Evolutionary conservation across 1,140 invertebrate species (phyloP).

Genomic region (Psix sp.): DNA sequence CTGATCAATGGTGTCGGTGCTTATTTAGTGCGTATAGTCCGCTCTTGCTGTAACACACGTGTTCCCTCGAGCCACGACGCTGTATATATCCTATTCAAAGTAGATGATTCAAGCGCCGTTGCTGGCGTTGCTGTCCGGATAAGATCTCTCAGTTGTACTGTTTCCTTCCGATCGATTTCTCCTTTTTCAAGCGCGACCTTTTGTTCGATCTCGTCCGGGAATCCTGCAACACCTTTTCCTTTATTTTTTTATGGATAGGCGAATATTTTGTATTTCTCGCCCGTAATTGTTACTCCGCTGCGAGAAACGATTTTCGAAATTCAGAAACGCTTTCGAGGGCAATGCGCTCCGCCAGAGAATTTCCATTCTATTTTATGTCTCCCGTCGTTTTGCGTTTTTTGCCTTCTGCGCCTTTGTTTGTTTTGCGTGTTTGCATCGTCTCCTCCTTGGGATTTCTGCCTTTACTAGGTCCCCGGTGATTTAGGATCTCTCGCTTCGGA

Average conservation of each 20-base stretch:
- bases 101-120: constrained; percentile 75
- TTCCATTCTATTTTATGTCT: constrained; percentile 46
- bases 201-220: constrained; percentile 8
- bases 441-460: constrained; percentile 48
- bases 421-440: constrained; percentile 49
- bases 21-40: constrained; percentile 68
- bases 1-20: constrained; percentile 47
- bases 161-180: constrained; percentile 63
- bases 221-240: constrained; percentile 25
- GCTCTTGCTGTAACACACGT: constrained; percentile 59
- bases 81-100: constrained; percentile 73
- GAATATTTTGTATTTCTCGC: no score
- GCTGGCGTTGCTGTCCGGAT: constrained; percentile 67
- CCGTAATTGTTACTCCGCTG: no score
- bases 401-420: constrained; percentile 55
- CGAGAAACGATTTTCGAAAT: constrained; percentile 5
- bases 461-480: constrained; percentile 54
- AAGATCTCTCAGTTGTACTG: constrained; percentile 74
- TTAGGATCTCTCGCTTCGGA: constrained; percentile 59
- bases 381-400: constrained; percentile 39
- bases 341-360: constrained; percentile 36
- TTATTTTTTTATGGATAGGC: no score
- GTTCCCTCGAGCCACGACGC: constrained; percentile 50
- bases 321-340: constrained; percentile 14
- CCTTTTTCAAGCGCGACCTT: constrained; percentile 27